Evolutionary conservation across 1,140 invertebrate species (phyloP).

Genomic region (Idris sp.): DNA sequence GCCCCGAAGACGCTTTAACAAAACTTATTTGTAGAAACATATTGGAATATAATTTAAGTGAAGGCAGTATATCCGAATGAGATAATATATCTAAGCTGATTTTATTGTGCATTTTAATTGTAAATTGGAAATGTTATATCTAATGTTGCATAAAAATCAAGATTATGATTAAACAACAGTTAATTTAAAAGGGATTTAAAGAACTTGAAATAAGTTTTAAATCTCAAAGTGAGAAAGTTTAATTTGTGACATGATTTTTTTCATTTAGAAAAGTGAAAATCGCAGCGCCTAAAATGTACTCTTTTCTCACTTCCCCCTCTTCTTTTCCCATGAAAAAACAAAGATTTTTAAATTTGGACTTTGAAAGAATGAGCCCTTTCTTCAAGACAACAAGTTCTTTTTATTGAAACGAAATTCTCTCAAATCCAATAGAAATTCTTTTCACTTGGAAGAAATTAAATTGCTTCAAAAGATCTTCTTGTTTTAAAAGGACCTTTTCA

Average conservation of each 20-base stretch:
- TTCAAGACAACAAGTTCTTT: slow-evolving; percentile 50
- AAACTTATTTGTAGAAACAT: too few relatives aligned
- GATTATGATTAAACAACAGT: too few relatives aligned
- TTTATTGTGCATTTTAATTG: too few relatives aligned
- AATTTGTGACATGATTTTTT: slow-evolving; percentile 12
- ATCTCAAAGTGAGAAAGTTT: slow-evolving; percentile 6
- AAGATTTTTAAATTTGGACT: slow-evolving; percentile 56
- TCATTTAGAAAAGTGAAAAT: slow-evolving; percentile 22
- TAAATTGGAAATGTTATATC: too few relatives aligned
- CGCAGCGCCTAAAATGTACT: slow-evolving; percentile 32
- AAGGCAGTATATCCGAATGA: too few relatives aligned
- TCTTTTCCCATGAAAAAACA: too few relatives aligned
- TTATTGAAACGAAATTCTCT: slow-evolving; percentile 52
- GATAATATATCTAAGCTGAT: too few relatives aligned
- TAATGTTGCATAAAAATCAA: too few relatives aligned
- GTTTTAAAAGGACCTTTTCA: slow-evolving; percentile 53
- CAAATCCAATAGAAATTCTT: slow-evolving; percentile 58
- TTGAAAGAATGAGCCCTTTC: slow-evolving; percentile 29
- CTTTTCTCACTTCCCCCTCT: slow-evolving; percentile 26
- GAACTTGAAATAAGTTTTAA: too few relatives aligned
- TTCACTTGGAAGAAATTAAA: slow-evolving; percentile 58
- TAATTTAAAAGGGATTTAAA: too few relatives aligned
- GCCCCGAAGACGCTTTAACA: too few relatives aligned
- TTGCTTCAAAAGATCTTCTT: slow-evolving; percentile 59
- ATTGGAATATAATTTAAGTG: too few relatives aligned